Conservation (phyloP, 2,797 vertebrate genomes). For the Cirrhinus mrigala region DNA sequence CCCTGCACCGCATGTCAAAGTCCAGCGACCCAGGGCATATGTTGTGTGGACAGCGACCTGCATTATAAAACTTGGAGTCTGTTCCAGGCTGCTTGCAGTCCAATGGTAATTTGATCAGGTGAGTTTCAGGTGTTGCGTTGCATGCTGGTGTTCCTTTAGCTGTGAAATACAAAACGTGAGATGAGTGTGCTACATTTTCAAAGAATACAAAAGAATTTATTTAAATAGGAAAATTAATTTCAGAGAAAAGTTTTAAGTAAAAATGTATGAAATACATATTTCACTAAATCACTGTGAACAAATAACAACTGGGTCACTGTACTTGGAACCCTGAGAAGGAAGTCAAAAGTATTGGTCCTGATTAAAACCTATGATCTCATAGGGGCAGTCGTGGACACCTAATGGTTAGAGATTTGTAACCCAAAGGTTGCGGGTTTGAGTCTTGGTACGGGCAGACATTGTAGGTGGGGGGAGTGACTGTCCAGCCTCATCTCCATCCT, state of each 20-base stretch:
- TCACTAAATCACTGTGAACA: conserved; percentile 10
- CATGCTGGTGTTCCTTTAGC: conserved; percentile 85
- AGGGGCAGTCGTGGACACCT: no score
- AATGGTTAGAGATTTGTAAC: no score
- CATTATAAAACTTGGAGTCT: conserved; percentile 84
- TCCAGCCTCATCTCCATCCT: no score
- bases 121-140: conserved; percentile 79
- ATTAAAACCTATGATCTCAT: conserved; percentile 62
- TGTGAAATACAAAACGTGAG: conserved; percentile 69
- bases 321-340: conserved; percentile 48
- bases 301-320: not conserved
- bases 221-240: not conserved
- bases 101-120: conserved; percentile 87
- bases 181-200: conserved; percentile 21
- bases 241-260: not conserved
- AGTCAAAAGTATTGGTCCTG: conserved; percentile 54
- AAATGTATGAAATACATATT: not conserved
- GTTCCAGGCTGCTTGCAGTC: conserved; percentile 83
- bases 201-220: not conserved
- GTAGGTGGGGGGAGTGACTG: no score
- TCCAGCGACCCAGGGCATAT: conserved; percentile 79
- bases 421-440: no score
- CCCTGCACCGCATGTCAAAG: conserved; percentile 82
- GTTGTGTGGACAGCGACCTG: conserved; percentile 85
- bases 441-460: no score